A percentile compares a stretch with the other conserved stretches of the same genome.
These are phyloP conservation scores for Triplophysa yarkandensis DNA, from an alignment of 2,797 vertebrate species.

Conservation along the genomic window DNA sequence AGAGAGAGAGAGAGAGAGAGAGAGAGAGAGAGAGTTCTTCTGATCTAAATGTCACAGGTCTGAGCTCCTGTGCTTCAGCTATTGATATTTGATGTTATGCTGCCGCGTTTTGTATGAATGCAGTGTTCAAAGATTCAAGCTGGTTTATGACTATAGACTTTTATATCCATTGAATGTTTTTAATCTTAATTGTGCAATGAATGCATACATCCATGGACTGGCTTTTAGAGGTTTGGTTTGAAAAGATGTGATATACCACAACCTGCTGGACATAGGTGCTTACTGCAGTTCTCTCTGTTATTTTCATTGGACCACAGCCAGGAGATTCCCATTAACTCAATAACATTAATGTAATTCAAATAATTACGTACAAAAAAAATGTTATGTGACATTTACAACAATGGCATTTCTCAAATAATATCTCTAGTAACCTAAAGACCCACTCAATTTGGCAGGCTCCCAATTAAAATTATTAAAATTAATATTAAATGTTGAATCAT, in stretches of 20 bases:
- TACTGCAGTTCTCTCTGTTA: background rate
- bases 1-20: constrained; percentile 16
- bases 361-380: too few species aligned
- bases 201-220: background rate
- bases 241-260: constrained; percentile 12
- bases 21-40: constrained; percentile 25
- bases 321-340: background rate
- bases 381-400: too few species aligned
- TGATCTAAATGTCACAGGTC: constrained; percentile 50
- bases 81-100: background rate
- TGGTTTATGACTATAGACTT: background rate
- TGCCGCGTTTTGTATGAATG: background rate
- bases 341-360: background rate
- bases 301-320: background rate
- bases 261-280: background rate
- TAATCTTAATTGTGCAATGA: background rate
- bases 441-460: too few species aligned
- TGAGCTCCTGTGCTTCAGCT: constrained; percentile 19
- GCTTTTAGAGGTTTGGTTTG: background rate
- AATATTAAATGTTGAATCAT: too few species aligned
- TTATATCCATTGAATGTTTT: background rate
- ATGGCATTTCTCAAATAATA: too few species aligned
- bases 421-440: too few species aligned
- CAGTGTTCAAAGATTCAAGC: background rate
- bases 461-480: too few species aligned